Conservation (phyloP, 2,797 vertebrate genomes). For the Gorsachius magnificus region DNA sequence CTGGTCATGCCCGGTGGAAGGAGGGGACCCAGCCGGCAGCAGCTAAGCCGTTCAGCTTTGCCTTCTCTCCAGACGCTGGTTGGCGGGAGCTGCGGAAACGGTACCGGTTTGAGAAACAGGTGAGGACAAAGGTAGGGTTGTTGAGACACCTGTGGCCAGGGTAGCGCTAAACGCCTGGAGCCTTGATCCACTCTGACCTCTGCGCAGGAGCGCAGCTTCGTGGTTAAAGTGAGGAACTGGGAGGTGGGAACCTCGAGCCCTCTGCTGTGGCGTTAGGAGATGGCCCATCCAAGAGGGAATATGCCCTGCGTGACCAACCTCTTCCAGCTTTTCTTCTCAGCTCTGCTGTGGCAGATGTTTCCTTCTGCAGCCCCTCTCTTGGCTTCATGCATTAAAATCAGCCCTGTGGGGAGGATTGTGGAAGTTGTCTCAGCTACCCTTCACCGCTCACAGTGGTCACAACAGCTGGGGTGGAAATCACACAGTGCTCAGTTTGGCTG, state of each 20-base stretch:
- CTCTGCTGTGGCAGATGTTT: not conserved
- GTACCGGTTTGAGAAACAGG: constrained; percentile 93
- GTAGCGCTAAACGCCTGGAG: not conserved
- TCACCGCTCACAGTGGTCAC: not conserved
- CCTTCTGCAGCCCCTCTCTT: not conserved
- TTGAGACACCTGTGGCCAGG: not conserved
- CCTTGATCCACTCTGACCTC: not conserved
- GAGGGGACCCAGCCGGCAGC: constrained; percentile 99
- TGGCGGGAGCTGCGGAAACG: constrained; percentile 90
- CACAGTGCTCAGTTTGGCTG: not conserved
- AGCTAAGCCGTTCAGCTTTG: constrained; percentile 96
- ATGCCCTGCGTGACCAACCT: not conserved
- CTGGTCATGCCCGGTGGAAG: constrained; percentile 98
- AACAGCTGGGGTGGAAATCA: not conserved
- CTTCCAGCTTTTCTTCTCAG: not conserved
- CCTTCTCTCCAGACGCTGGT: constrained; percentile 97
- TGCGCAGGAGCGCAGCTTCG: accelerated
- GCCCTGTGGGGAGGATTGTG: not conserved
- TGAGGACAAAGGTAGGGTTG: constrained; percentile 54
- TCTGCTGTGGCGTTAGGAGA: not conserved
- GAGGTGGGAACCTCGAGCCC: not conserved
- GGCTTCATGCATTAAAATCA: not conserved
- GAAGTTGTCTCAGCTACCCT: not conserved
- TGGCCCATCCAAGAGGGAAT: not conserved
- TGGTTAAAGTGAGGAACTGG: not conserved